A percentile compares a stretch with the other conserved stretches of the same genome.
phyloP scores from a whole-genome alignment of 2,113 vertebrate genomes.

The Brienomyrus brachyistius region DNA sequence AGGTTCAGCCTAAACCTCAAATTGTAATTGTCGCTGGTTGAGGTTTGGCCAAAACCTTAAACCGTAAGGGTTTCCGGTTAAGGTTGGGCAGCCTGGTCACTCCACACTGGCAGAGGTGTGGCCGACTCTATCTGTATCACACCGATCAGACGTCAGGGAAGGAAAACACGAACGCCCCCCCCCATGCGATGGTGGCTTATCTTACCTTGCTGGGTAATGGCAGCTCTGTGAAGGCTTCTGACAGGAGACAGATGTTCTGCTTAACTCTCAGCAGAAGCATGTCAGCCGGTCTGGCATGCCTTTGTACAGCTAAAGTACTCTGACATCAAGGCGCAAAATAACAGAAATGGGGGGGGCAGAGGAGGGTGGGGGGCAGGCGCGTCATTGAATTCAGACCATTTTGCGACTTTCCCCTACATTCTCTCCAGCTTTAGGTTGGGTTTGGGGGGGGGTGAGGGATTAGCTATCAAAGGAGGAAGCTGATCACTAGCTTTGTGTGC shows the following conservation, averaged over 20 bases:
- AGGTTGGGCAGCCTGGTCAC: not conserved
- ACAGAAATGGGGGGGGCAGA: no score
- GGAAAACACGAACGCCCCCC: constrained; percentile 27
- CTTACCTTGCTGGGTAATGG: constrained; percentile 40
- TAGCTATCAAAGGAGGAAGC: not conserved
- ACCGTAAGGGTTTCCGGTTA: not conserved
- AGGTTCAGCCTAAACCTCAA: no score
- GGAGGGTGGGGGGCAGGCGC: no score
- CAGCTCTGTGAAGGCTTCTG: constrained; percentile 45
- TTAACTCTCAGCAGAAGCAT: constrained; percentile 51
- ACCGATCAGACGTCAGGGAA: not conserved
- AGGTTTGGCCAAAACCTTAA: not conserved
- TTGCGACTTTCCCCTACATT: not conserved
- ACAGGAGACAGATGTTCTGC: constrained; percentile 59
- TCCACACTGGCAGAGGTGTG: not conserved
- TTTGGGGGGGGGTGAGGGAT: not conserved
- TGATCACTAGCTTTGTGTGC: not conserved
- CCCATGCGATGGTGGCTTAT: constrained; percentile 45
- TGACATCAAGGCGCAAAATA: no score
- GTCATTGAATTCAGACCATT: constrained; percentile 25
- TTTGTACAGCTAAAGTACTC: no score
- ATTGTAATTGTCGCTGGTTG: no score
- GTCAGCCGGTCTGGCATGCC: constrained; percentile 45
- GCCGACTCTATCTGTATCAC: not conserved
- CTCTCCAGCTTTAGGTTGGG: not conserved